A percentile compares a stretch with the other conserved stretches of the same genome.
Evolutionary conservation across 1,140 invertebrate genomes (phyloP).

Genomic region (Euborellia annulipes): DNA sequence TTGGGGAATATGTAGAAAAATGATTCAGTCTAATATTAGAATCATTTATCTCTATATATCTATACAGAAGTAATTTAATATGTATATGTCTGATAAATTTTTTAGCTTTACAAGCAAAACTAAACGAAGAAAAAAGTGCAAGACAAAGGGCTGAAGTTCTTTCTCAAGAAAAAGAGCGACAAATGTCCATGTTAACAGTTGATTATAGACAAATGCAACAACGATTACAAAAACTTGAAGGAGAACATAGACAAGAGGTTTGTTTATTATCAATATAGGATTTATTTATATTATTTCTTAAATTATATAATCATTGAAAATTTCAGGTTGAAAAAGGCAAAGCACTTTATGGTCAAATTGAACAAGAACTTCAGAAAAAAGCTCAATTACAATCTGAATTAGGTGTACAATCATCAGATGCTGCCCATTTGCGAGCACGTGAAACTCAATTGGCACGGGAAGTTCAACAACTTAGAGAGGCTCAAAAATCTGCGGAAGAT

Average conservation of each 20-base stretch:
- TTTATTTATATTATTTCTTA: neutral
- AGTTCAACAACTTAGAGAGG: conserved; percentile 48
- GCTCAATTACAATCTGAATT: conserved; percentile 55
- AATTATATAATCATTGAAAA: neutral
- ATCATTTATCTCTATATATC: too few species aligned
- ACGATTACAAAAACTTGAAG: conserved; percentile 74
- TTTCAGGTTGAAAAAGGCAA: conserved; percentile 24
- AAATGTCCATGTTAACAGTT: conserved; percentile 84
- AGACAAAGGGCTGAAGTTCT: conserved; percentile 67
- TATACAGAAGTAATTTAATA: too few species aligned
- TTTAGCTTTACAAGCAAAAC: conserved; percentile 71
- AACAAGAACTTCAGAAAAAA: conserved; percentile 75
- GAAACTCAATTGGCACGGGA: conserved; percentile 62
- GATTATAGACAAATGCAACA: conserved; percentile 86
- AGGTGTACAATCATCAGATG: conserved; percentile 50
- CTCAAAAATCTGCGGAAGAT: conserved; percentile 57
- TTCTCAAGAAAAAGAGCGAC: conserved; percentile 80
- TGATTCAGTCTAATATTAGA: too few species aligned
- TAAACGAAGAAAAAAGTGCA: conserved; percentile 75
- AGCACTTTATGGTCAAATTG: conserved; percentile 64
- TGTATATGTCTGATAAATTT: too few species aligned
- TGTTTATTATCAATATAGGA: conserved; percentile 28
- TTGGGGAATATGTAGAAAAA: too few species aligned
- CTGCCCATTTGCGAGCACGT: conserved; percentile 50
- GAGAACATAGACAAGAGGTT: conserved; percentile 70